These are phyloP conservation scores for Hypsibius dujardini DNA, from an alignment of 1,140 invertebrate species.

Conservation along the genomic window DNA sequence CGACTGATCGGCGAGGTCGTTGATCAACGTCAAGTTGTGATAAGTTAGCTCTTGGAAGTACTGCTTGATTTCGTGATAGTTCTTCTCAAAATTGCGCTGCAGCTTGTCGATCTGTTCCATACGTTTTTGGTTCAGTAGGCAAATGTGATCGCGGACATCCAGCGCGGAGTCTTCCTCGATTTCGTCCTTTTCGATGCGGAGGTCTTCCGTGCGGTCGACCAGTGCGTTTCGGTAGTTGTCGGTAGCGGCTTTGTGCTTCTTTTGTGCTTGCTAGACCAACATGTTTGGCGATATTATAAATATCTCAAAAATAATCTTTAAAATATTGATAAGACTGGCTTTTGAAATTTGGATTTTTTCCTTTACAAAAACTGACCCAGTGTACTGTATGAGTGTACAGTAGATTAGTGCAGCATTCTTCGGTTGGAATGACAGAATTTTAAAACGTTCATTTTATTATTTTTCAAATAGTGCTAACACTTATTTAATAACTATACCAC, in stretches of 20 bases:
- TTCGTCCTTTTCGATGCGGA: not conserved
- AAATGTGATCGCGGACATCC: not conserved
- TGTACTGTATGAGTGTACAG: too few species aligned
- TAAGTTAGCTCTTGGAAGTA: conserved; percentile 11
- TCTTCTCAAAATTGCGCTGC: conserved; percentile 2
- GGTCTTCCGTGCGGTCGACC: not conserved
- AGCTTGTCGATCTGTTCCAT: not conserved
- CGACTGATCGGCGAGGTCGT: not conserved
- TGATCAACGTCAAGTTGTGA: conserved; percentile 8
- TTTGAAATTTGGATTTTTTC: too few species aligned
- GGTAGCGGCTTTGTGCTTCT: conserved; percentile 3
- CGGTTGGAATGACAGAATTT: too few species aligned
- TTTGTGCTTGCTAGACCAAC: not conserved
- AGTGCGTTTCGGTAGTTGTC: conserved; percentile 6
- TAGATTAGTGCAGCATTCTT: too few species aligned
- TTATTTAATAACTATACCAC: too few species aligned
- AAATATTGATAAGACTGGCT: too few species aligned
- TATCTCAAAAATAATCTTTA: too few species aligned
- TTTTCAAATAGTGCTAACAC: too few species aligned
- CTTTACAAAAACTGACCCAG: too few species aligned
- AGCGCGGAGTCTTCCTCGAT: not conserved
- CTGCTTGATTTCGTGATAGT: not conserved
- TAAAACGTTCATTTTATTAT: too few species aligned
- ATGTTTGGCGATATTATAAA: too few species aligned
- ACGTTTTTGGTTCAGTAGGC: not conserved